Percentiles rank a stretch among this genome's conserved stretches.
phyloP scores from a whole-genome alignment of 2,888 invertebrate genomes.

The Icerya purchasi region DNA sequence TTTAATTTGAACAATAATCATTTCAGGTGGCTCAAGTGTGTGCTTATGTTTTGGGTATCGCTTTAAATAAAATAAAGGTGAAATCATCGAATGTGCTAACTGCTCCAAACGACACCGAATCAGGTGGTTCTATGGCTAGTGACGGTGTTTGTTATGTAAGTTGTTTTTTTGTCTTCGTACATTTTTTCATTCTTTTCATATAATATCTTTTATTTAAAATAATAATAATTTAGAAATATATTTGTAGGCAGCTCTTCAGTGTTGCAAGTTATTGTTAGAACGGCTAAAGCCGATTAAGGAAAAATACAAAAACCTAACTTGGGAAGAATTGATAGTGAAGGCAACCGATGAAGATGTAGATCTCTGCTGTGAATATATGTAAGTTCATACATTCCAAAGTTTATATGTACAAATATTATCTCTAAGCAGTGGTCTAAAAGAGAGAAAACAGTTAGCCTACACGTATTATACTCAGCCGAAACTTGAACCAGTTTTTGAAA shows the following conservation, averaged over 20 bases:
- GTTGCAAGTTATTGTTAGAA: conserved; percentile 21
- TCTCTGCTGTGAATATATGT: conserved; percentile 6
- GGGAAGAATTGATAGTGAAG: conserved; percentile 38
- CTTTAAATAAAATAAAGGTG: conserved; percentile 26
- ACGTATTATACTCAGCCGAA: too few species aligned
- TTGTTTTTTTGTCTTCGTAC: too few species aligned
- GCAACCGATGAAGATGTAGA: conserved; percentile 4
- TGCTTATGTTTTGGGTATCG: conserved; percentile 28
- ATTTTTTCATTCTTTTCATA: too few species aligned
- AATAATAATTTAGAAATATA: too few species aligned
- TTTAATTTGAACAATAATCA: too few species aligned
- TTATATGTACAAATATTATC: too few species aligned
- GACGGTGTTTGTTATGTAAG: conserved; percentile 21
- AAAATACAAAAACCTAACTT: conserved; percentile 48
- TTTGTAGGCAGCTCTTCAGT: conserved; percentile 8
- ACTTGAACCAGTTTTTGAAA: too few species aligned
- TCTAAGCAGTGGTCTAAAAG: too few species aligned
- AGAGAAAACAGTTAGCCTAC: too few species aligned
- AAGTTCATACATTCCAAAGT: too few species aligned
- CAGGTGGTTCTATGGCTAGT: conserved; percentile 26
- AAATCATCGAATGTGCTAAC: conserved; percentile 25
- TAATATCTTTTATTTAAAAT: too few species aligned
- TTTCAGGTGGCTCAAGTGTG: conserved; percentile 27
- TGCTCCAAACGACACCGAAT: conserved; percentile 25
- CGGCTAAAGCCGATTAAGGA: conserved; percentile 51